A percentile compares a stretch with the other conserved stretches of the same genome.
Conservation (phyloP, 2,888 invertebrate species). For the Meteorus cinctellus region DNA sequence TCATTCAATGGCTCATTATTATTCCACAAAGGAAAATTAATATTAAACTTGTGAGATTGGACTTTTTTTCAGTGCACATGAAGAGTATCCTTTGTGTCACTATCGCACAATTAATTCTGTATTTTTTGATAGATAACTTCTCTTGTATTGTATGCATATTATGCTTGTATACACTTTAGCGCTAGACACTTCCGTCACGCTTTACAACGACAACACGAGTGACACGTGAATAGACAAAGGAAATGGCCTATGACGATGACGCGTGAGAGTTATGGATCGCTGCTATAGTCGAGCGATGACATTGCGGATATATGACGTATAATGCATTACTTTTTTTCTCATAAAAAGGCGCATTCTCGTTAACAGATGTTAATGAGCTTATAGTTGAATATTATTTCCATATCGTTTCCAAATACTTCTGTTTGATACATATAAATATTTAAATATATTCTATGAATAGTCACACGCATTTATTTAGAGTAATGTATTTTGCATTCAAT, state of each 20-base stretch:
- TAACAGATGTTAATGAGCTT: slow-evolving; percentile 38
- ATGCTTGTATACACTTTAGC: neutral
- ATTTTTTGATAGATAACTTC: neutral
- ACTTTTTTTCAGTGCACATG: neutral
- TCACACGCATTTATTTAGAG: slow-evolving; percentile 71
- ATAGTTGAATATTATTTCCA: slow-evolving; percentile 14
- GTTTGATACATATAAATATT: neutral
- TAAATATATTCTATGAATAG: neutral
- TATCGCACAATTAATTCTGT: slow-evolving; percentile 14
- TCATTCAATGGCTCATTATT: slow-evolving; percentile 2
- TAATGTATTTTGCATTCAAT: slow-evolving; percentile 66
- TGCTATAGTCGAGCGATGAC: slow-evolving; percentile 45
- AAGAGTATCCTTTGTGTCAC: slow-evolving; percentile 29
- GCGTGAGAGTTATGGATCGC: slow-evolving; percentile 40
- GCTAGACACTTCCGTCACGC: slow-evolving; percentile 34
- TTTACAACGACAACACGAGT: slow-evolving; percentile 19
- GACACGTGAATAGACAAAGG: slow-evolving; percentile 32
- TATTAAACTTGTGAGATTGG: neutral
- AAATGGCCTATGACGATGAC: slow-evolving; percentile 36
- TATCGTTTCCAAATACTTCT: neutral
- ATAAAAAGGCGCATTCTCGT: slow-evolving; percentile 7
- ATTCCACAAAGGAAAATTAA: slow-evolving; percentile 1
- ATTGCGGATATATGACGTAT: slow-evolving; percentile 32
- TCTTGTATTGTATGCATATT: neutral
- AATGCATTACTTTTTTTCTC: neutral